These are phyloP conservation scores for Thysanoteuthis rhombus DNA, from an alignment of 2,888 invertebrate species.

Conservation along the genomic window DNA sequence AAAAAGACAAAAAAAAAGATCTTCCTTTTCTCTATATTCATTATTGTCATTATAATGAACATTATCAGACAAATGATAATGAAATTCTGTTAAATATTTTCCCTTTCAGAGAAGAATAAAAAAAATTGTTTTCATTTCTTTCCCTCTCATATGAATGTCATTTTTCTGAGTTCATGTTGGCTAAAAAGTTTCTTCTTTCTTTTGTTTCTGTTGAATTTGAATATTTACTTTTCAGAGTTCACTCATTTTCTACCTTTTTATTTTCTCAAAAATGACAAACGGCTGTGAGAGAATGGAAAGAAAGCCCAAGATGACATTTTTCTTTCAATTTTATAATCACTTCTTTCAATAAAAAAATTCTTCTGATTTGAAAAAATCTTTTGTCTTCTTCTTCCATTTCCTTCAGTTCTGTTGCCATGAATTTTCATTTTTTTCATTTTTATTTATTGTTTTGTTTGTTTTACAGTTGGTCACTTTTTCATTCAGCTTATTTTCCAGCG, in stretches of 20 bases:
- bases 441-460: not conserved
- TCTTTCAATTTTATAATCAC: not conserved
- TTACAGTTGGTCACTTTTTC: not conserved
- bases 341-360: not conserved
- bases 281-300: not conserved
- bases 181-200: not conserved
- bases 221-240: not conserved
- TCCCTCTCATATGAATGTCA: not conserved
- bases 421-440: not conserved
- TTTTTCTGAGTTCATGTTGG: not conserved
- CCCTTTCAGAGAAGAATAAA: not conserved
- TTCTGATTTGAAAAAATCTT: not conserved
- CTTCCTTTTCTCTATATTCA: not conserved
- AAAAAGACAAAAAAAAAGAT: not conserved
- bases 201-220: not conserved
- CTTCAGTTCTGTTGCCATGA: not conserved
- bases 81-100: not conserved
- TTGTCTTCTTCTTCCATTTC: not conserved
- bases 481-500: not conserved
- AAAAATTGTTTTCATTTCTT: not conserved
- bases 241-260: not conserved
- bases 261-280: not conserved
- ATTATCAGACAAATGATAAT: not conserved
- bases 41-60: not conserved
- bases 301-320: not conserved